Evolutionary conservation across 2,113 vertebrate genomes (phyloP), one percentile per base, ranked within the genome.

Genomic region (Daboia siamensis): DNA sequence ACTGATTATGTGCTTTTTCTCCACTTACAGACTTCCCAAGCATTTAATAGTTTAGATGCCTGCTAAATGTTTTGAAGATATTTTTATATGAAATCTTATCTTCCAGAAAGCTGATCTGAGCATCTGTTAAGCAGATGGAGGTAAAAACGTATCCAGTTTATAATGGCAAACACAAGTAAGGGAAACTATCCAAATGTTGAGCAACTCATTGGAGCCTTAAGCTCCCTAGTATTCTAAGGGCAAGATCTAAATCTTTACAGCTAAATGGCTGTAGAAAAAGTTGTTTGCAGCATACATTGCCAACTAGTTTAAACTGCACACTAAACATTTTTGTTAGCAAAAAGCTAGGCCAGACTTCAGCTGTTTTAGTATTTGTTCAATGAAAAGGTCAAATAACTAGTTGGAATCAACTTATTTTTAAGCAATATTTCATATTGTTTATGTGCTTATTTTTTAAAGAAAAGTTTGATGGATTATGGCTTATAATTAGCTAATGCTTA

Each of bases 101-200:
- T 94, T 94, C 48, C 20, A 57, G 94, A 93, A 59, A 93, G 90
- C 93, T 92, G 95, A 90, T 91, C 88, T 90, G 85, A 96, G 91
- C 93, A 93, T 93, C 96, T 95, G 93, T 93, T 93, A 89, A 94
- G 86, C 94, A 94, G 95, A 95, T 96, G 94, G 88, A 95, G 92
- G 54, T 88, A 56, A 92, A 93, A 94, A 92, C 90, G 95, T 94
- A 92, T 88, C 20, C 93, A 95, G 89, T 0, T 2, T 93, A 88
- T 96, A 88, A 93, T 92, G 94, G 91, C 90, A 94, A 95, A 95
- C 85, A 93, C 39, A 93, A 93, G 90, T 64, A 94, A 93, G 93
- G 94, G 91, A 92, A 96, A 39, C 39, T 61, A 51, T 93, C 93
- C 93, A 94, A 94, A 23, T 94, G 64, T 46, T n/a, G 64, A 92